These are phyloP conservation scores for Exaiptasia diaphana DNA, from an alignment of 64 coral and sea anemone genomes.

Conservation along the genomic window DNA sequence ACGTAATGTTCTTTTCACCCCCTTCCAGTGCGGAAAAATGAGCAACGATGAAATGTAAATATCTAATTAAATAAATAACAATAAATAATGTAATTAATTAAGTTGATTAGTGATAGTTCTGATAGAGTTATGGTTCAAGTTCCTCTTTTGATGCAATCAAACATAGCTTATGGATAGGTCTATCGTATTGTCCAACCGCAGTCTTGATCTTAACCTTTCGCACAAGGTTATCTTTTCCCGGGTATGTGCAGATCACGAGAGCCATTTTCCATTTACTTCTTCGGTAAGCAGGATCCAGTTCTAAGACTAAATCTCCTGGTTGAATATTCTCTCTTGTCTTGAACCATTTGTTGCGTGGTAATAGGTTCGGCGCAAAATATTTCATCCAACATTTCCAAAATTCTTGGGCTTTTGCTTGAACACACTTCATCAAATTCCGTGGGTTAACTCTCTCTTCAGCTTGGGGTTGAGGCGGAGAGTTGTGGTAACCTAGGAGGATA, in stretches of 20 bases:
- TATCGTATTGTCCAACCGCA: neutral
- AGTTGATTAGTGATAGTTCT: no score
- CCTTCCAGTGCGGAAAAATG: neutral
- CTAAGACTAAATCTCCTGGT: constrained; percentile 21
- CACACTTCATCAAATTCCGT: neutral
- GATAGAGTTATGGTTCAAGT: neutral
- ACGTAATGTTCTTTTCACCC: neutral
- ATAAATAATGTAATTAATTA: neutral
- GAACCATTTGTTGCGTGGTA: constrained; percentile 27
- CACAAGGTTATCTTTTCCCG: constrained; percentile 24
- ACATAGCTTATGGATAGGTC: constrained; percentile 23
- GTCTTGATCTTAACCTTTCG: constrained; percentile 29
- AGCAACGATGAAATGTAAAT: neutral
- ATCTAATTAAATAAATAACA: neutral
- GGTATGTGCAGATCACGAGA: constrained; percentile 5
- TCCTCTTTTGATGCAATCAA: constrained; percentile 19
- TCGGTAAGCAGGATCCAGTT: neutral
- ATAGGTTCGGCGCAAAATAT: constrained; percentile 11
- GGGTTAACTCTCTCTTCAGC: constrained; percentile 18
- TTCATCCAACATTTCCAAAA: constrained; percentile 24
- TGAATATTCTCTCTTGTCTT: neutral
- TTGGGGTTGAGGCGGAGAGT: neutral
- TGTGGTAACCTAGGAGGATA: neutral
- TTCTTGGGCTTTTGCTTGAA: neutral
- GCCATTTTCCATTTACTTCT: constrained; percentile 71